Percentiles rank a stretch among this genome's conserved stretches.
Conservation (phyloP, 2,888 invertebrate genomes). For the Patella ulyssiponensis region DNA sequence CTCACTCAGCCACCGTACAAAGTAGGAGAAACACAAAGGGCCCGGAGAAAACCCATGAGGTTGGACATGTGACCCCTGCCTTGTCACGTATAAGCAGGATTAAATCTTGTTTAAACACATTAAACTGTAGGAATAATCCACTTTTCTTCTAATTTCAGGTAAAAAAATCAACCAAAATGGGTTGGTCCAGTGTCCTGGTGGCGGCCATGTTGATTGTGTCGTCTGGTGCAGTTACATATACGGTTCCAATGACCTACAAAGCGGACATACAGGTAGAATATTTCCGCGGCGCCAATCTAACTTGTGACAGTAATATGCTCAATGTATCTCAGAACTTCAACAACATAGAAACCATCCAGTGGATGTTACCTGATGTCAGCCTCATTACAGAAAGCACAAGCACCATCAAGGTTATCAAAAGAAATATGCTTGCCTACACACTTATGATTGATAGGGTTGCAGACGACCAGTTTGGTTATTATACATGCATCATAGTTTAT, state of each 20-base stretch:
- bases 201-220: neutral
- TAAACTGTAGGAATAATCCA: no score
- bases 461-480: constrained; percentile 40
- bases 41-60: no score
- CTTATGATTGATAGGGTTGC: constrained; percentile 25
- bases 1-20: no score
- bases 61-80: no score
- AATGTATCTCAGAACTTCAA: neutral
- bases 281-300: neutral
- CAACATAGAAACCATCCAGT: neutral
- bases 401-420: neutral
- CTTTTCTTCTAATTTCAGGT: no score
- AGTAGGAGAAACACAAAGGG: no score
- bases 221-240: neutral
- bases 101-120: no score
- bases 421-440: neutral
- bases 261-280: neutral
- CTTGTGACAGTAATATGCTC: neutral
- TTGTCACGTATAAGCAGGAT: no score
- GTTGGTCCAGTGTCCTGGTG: neutral
- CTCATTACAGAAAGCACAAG: constrained; percentile 14
- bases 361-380: constrained; percentile 25
- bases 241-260: neutral
- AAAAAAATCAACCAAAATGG: no score
- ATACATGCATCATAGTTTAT: constrained; percentile 37